Base-by-base conservation (phyloP, 2,888 invertebrate species). In the Hirtodrosophila confusa region DNA sequence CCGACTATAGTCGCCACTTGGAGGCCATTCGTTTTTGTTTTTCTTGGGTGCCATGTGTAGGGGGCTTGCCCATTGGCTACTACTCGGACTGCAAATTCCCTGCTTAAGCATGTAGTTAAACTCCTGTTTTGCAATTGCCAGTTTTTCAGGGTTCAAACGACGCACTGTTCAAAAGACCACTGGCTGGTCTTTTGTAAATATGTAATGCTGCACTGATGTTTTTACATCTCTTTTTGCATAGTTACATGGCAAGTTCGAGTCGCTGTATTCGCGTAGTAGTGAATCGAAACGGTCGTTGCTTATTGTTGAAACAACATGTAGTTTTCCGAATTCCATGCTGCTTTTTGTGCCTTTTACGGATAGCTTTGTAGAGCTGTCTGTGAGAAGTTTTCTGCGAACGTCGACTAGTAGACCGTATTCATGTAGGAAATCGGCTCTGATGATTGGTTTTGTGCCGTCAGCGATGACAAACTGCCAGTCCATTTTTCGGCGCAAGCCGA, bases 11-110 rank as follows among this genome's bases (percentile, higher is more conserved):
- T n/a, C n/a, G n/a, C n/a, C n/a, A n/a, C n/a, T n/a, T n/a, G n/a
- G n/a, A n/a, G n/a, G n/a, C n/a, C n/a, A n/a, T n/a, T n/a, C n/a
- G n/a, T n/a, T n/a, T n/a, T n/a, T n/a, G n/a, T n/a, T n/a, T n/a
- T n/a, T n/a, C 33, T 49, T 57, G 3, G 48, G 11, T 6, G 60
- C 69, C 67, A 78, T 65, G 29, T 72, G 68, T 17, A 78, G 31
- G 3, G 71, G 65, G 10, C 69, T 60, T 11, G 17, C 41, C 70
- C 72, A 70, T 12, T 69, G 63, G 36, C 63, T 74, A 41, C 63
- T 74, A 37, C 69, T 71, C 1, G 69, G 61, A 9, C 58, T 54
- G 39, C 64, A 76, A 40, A 76, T 76, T 7, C 66, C 65, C 55
- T 60, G 58, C 23, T 60, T 17, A n/a, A n/a, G n/a, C n/a, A n/a